These are phyloP conservation scores for Ectobius pallidus DNA, from an alignment of 2,888 invertebrate genomes.

Conservation along the genomic window DNA sequence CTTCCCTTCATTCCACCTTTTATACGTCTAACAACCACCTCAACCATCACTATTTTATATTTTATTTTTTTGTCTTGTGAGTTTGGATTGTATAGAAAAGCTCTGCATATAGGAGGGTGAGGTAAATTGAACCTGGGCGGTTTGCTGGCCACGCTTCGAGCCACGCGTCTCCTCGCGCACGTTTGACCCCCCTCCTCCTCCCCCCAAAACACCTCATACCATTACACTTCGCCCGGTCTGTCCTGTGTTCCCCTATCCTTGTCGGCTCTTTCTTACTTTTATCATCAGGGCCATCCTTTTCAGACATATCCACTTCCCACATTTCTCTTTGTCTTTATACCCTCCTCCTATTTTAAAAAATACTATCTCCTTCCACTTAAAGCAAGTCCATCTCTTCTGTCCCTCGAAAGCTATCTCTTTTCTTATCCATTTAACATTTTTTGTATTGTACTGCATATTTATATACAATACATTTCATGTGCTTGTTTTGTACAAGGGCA, in stretches of 20 bases:
- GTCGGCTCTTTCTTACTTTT: neutral
- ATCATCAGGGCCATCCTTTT: constrained; percentile 10
- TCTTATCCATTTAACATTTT: constrained; percentile 1
- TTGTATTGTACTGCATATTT: neutral
- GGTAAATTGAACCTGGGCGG: constrained; percentile 3
- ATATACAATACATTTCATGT: no score
- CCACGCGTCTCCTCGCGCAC: constrained; percentile 37
- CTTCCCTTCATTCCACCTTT: constrained; percentile 2
- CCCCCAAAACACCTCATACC: constrained; percentile 20
- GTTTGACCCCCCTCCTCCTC: constrained; percentile 12
- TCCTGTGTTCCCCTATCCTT: neutral
- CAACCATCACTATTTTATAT: constrained; percentile 26
- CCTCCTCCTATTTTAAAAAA: neutral
- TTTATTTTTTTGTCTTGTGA: constrained; percentile 29
- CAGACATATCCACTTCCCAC: constrained; percentile 12
- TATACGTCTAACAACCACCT: constrained; percentile 24
- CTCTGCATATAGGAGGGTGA: neutral
- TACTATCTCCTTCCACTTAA: neutral
- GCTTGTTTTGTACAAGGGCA: no score
- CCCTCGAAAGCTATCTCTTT: neutral
- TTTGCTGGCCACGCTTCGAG: constrained; percentile 38
- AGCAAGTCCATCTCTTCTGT: neutral
- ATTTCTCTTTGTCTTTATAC: constrained; percentile 6
- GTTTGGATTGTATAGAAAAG: constrained; percentile 8
- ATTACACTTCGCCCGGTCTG: no score